A percentile compares a stretch with the other conserved stretches of the same genome.
These are phyloP conservation scores for Scolopax rusticola DNA, from an alignment of 2,797 vertebrate species.

Conservation along the genomic window DNA sequence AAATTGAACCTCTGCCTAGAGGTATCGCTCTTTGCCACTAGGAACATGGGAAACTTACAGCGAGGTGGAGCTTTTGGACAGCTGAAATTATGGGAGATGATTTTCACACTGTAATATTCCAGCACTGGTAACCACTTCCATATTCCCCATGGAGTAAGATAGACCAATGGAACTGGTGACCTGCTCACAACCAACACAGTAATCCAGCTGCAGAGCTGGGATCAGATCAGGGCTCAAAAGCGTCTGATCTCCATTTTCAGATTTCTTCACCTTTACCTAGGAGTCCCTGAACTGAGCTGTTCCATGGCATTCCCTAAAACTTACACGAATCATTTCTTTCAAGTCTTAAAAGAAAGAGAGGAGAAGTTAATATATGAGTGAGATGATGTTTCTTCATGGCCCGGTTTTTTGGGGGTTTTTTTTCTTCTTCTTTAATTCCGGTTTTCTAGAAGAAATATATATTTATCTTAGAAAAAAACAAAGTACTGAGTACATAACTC, in stretches of 20 bases:
- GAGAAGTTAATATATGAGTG: not conserved
- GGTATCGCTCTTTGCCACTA: not conserved
- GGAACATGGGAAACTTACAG: not conserved
- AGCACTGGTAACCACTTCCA: not conserved
- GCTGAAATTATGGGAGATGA: not conserved
- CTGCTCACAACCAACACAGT: not conserved
- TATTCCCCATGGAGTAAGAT: not conserved
- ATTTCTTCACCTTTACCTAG: not conserved
- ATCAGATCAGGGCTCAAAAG: not conserved
- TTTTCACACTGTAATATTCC: not conserved
- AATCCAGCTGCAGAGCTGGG: not conserved
- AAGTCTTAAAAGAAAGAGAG: not conserved
- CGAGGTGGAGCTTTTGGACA: not conserved
- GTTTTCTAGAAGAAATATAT: not conserved
- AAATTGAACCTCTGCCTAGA: not conserved
- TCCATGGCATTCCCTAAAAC: not conserved
- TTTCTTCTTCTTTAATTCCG: not conserved
- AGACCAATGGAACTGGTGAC: not conserved
- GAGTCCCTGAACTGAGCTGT: not conserved
- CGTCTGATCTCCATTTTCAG: not conserved
- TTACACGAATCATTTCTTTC: not conserved
- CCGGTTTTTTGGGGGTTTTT: fast-evolving
- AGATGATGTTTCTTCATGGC: not conserved
- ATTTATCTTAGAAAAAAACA: not conserved
- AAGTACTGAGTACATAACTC: not conserved